Percentiles rank a stretch among this genome's conserved stretches.
phyloP scores from a whole-genome alignment of 2,888 invertebrate genomes.

The Phrixothrix hirtus region DNA sequence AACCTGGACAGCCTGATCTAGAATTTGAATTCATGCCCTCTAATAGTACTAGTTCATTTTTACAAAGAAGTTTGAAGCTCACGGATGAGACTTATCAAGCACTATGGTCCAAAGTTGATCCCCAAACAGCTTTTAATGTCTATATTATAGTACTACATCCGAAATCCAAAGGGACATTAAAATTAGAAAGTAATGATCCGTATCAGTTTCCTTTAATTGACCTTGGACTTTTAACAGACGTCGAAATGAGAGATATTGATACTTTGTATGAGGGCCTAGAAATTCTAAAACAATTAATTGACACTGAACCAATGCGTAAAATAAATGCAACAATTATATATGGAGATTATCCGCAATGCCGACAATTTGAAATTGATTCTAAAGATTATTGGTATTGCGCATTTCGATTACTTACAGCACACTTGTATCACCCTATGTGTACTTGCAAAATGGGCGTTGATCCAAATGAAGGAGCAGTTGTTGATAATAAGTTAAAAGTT shows the following conservation, averaged over 20 bases:
- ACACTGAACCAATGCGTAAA: constrained; percentile 46
- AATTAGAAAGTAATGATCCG: constrained; percentile 39
- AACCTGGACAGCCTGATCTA: constrained; percentile 38
- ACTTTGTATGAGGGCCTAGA: constrained; percentile 65
- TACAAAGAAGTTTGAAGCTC: constrained; percentile 28
- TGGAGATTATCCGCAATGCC: constrained; percentile 54
- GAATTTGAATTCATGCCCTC: constrained; percentile 57
- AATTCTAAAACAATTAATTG: constrained; percentile 28
- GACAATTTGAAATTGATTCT: constrained; percentile 44
- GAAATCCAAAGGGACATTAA: constrained; percentile 40
- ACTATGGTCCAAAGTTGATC: constrained; percentile 34
- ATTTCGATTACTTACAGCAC: constrained; percentile 53
- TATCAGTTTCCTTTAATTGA: constrained; percentile 43
- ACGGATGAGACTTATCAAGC: constrained; percentile 39
- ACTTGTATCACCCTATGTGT: constrained; percentile 58
- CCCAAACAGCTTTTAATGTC: constrained; percentile 28
- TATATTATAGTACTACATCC: constrained; percentile 38
- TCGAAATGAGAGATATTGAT: constrained; percentile 59
- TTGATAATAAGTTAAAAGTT: constrained; percentile 59
- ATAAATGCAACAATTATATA: constrained; percentile 9
- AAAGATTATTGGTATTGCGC: constrained; percentile 59
- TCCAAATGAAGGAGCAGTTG: constrained; percentile 55
- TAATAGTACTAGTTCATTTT: constrained; percentile 42
- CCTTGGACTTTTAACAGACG: constrained; percentile 37
- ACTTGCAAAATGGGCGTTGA: constrained; percentile 61